Conservation (phyloP, 2,113 vertebrate genomes). For the Labeo catla region DNA sequence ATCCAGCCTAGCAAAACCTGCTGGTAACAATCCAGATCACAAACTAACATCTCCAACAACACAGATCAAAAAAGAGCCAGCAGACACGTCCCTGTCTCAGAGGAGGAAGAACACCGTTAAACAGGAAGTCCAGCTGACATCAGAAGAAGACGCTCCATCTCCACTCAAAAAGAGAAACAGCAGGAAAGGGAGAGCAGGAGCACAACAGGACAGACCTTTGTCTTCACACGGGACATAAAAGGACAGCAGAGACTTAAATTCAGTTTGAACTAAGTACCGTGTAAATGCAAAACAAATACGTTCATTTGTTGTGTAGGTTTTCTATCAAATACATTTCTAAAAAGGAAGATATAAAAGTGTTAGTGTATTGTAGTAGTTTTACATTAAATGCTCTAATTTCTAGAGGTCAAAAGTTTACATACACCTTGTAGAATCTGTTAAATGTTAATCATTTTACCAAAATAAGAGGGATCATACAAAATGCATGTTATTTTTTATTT, state of each 20-base stretch:
- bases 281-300: neutral
- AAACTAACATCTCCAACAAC: neutral
- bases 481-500: too few relatives aligned
- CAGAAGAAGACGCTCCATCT: neutral
- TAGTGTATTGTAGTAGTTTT: neutral
- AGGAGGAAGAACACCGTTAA: constrained; percentile 30
- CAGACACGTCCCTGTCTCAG: neutral
- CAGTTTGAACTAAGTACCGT: neutral
- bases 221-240: neutral
- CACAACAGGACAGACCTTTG: neutral
- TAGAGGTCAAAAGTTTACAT: too few relatives aligned
- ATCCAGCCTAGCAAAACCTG: neutral
- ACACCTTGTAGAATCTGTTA: too few relatives aligned
- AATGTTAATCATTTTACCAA: too few relatives aligned
- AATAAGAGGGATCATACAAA: too few relatives aligned
- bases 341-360: neutral
- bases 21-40: too few relatives aligned
- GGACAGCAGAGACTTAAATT: neutral
- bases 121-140: neutral
- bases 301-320: neutral
- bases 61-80: constrained; percentile 52
- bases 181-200: neutral
- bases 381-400: too few relatives aligned
- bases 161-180: neutral
- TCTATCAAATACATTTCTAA: neutral